A percentile compares a stretch with the other conserved stretches of the same genome.
These are phyloP conservation scores for Sceloporus undulatus DNA, from an alignment of 2,113 vertebrate genomes.

Conservation along the genomic window DNA sequence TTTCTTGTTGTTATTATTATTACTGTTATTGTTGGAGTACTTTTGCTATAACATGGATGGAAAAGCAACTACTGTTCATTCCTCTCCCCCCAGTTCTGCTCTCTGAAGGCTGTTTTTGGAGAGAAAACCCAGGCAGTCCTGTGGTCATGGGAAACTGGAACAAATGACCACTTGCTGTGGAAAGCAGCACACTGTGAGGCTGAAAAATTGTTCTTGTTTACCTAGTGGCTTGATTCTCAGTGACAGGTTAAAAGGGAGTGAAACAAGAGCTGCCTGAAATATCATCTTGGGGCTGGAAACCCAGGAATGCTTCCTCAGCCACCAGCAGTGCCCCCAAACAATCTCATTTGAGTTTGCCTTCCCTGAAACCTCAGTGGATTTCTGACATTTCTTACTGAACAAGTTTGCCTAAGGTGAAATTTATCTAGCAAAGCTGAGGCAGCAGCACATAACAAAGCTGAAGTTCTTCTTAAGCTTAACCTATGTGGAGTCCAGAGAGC, in stretches of 20 bases:
- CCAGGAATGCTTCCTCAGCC: slow-evolving; percentile 62
- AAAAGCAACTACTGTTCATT: slow-evolving; percentile 44
- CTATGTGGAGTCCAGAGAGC: neutral
- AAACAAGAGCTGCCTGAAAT: slow-evolving; percentile 71
- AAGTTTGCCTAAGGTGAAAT: slow-evolving; percentile 42
- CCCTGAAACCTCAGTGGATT: slow-evolving; percentile 38
- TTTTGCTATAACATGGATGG: slow-evolving; percentile 43
- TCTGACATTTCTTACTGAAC: slow-evolving; percentile 45
- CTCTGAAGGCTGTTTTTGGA: slow-evolving; percentile 38
- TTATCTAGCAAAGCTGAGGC: slow-evolving; percentile 22
- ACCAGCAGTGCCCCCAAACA: slow-evolving; percentile 57
- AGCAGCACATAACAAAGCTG: neutral
- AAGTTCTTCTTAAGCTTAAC: neutral
- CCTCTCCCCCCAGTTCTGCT: slow-evolving; percentile 16
- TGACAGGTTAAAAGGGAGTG: slow-evolving; percentile 66
- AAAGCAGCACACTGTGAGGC: slow-evolving; percentile 53
- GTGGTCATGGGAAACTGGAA: slow-evolving; percentile 64
- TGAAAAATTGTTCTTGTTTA: slow-evolving; percentile 63
- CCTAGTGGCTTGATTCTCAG: slow-evolving; percentile 63
- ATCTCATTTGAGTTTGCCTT: slow-evolving; percentile 37
- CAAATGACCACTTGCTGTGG: slow-evolving; percentile 68
- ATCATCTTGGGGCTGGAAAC: slow-evolving; percentile 62
- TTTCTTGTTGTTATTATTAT: neutral
- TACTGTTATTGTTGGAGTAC: slow-evolving; percentile 48
- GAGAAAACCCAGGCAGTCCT: slow-evolving; percentile 52